Evolutionary conservation across 2,797 vertebrate genomes (phyloP), one percentile per base, ranked within the genome.

Genomic region (Aulostomus chinensis): DNA sequence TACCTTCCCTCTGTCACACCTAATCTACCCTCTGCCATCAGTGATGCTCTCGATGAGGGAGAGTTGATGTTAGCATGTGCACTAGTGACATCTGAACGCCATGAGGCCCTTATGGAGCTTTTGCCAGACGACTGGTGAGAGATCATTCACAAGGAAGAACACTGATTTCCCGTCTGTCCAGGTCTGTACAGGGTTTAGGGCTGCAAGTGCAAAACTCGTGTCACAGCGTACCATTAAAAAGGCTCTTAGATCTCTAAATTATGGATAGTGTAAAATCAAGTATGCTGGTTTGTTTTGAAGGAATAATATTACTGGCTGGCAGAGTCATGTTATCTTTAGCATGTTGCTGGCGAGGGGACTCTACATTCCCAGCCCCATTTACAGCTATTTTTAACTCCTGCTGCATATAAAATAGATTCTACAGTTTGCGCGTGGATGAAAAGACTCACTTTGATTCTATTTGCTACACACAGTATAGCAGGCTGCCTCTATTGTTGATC

Each of bases 371-470:
- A 68, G 40, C 22, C 37, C 67, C 61, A 66, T 73, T 80, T 55
- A 40, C 10, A 21, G 66, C 78, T 85, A 85, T 86, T 84, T 86
- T 77, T 85, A 85, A 67, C 68, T 52, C 2, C 0, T 8, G 42
- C 37, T 55, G 61, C 58, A 73, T 58, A 62, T 68, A 21, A 75
- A 81, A 83, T 59, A 51, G 59, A 76, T 53, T 55, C 42, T 47
- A 70, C 67, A 78, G 69, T 65, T 58, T 46, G 56, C 70, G 46
- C 51, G 42, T 46, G 64, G 42, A 69, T 55, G 70, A 63, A 73
- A 46, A 71, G 63, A 43, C 15, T 66, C 54, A 67, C 54, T 67
- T 68, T 66, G 46, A 54, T 70, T 73, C 74, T 70, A 70, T 81
- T 79, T 75, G 33, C 15, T 60, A 50, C 34, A 43, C 43, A 58